These are phyloP conservation scores for Keiferia lycopersicella DNA, from an alignment of 2,888 invertebrate genomes.

Conservation along the genomic window DNA sequence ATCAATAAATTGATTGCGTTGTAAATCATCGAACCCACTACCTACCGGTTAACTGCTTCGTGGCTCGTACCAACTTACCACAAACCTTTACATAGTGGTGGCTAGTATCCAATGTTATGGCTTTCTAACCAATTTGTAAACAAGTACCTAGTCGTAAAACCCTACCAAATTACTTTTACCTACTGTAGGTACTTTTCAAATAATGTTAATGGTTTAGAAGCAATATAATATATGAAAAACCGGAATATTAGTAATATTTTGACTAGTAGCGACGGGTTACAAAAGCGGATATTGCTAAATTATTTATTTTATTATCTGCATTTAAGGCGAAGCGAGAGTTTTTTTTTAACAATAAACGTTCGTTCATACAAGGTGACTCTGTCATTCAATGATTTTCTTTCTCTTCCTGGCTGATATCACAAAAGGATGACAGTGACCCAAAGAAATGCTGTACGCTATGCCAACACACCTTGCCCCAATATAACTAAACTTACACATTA, in stretches of 20 bases:
- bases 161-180: not conserved
- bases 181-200: too few species aligned
- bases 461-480: too few species aligned
- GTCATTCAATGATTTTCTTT: too few species aligned
- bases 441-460: too few species aligned
- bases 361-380: too few species aligned
- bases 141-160: not conserved
- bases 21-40: slow-evolving; percentile 44
- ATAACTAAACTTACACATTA: too few species aligned
- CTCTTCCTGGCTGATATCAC: too few species aligned
- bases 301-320: slow-evolving; percentile 39
- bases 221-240: slow-evolving; percentile 32
- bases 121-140: too few species aligned
- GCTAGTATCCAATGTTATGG: too few species aligned
- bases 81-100: too few species aligned
- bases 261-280: slow-evolving; percentile 42
- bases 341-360: too few species aligned
- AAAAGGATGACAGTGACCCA: too few species aligned
- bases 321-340: slow-evolving; percentile 38
- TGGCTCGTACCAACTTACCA: slow-evolving; percentile 14
- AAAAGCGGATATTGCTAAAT: slow-evolving; percentile 44
- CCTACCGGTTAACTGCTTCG: slow-evolving; percentile 11
- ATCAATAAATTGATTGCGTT: slow-evolving; percentile 54
- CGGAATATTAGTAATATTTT: slow-evolving; percentile 45
- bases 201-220: not conserved